Evolutionary conservation across 1,140 invertebrate genomes (phyloP), one percentile per base, ranked within the genome.

Genomic region (Phymastichus coffea): DNA sequence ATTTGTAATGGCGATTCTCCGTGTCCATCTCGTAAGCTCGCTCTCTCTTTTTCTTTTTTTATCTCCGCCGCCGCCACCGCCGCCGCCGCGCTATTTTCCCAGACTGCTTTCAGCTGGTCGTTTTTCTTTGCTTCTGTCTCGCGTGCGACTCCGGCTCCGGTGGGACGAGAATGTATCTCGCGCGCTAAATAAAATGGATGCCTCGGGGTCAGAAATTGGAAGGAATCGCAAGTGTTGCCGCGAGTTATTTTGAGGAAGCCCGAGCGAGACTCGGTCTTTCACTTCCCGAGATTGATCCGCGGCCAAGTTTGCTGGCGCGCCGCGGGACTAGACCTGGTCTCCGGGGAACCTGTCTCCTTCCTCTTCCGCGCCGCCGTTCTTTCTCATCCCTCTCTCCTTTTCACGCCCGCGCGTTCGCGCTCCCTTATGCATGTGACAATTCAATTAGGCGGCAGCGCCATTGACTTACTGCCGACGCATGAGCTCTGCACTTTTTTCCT

Each of bases 1-100:
- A 80, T 81, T 81, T 81, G 80, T 81, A 80, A 81, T 80, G 80
- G 80, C 79, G 77, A 79, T 76, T 79, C 76, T 75, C 78, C 74
- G 75, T 79, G 77, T 78, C 73, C 77, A 78, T 78, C 70, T 74
- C 63, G 64, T 41, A 9, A 28, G 26, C 37, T 20, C 23, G 12
- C 2, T 6, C 35, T 26, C 35, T 17, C 15, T 14, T 59, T 51
- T 48, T 56, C 23, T n/a, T 49, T 30, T 43, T 52, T 43, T 20
- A 41, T 49, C 47, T 59, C 47, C 35, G 23, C 48, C 41, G 58
- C 59, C 63, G 53, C 33, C 57, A 19, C 58, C 63, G 14, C 52
- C 43, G 61, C 26, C 26, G 52, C 53, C 28, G 12, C 10, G 22
- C 54, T 40, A 46, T 47, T 48, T 57, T 57, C 48, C 44, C 54